Percentiles rank a stretch among this genome's conserved stretches.
These are phyloP conservation scores for Henicopernis longicauda DNA, from an alignment of 2,113 vertebrate genomes.

Conservation along the genomic window DNA sequence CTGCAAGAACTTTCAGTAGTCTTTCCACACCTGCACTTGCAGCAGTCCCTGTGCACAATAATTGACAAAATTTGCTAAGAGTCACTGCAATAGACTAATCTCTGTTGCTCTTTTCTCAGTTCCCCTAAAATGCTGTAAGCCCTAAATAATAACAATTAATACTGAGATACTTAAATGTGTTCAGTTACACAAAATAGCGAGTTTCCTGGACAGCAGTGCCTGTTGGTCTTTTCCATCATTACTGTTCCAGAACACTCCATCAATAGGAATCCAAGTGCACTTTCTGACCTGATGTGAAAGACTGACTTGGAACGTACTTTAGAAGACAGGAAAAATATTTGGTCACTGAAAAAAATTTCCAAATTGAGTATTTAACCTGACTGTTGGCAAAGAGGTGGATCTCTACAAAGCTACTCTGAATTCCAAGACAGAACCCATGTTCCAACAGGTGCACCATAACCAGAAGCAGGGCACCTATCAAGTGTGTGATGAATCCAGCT, in stretches of 20 bases:
- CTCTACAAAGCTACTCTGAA: background rate
- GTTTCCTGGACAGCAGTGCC: background rate
- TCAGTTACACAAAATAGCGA: background rate
- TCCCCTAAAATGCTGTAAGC: background rate
- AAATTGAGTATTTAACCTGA: background rate
- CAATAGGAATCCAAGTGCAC: background rate
- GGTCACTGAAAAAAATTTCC: background rate
- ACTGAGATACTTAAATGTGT: background rate
- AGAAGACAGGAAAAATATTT: background rate
- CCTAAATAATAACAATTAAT: background rate
- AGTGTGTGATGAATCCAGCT: background rate
- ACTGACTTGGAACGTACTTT: background rate
- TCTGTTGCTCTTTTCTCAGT: background rate
- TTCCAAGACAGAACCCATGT: background rate
- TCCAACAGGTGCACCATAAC: background rate
- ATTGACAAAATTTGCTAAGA: background rate
- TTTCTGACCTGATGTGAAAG: background rate
- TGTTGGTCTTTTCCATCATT: background rate
- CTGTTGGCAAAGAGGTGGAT: background rate
- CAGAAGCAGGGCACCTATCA: background rate
- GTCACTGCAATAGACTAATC: background rate
- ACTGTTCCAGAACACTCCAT: background rate
- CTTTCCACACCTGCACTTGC: background rate
- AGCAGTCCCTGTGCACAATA: background rate
- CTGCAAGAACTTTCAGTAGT: background rate